phyloP scores from a whole-genome alignment of 2,888 invertebrate genomes.

The Crioceris asparagi region DNA sequence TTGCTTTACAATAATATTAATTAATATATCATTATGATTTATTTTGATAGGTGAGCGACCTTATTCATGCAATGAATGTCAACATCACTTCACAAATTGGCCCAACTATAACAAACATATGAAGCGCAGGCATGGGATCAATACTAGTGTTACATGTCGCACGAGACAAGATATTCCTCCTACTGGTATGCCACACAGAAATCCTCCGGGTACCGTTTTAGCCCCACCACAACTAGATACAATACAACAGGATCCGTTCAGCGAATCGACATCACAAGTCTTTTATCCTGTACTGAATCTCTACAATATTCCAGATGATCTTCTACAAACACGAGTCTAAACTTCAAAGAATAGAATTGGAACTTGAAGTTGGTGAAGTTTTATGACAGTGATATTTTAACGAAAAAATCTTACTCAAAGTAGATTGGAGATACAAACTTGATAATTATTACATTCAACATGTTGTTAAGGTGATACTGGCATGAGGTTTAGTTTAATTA shows the following conservation, averaged over 20 bases:
- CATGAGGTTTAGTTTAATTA: too few relatives aligned
- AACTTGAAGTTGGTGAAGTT: too few relatives aligned
- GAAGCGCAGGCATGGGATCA: constrained; percentile 58
- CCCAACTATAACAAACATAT: constrained; percentile 76
- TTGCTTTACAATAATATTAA: not conserved
- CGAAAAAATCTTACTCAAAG: too few relatives aligned
- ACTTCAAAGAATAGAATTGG: too few relatives aligned
- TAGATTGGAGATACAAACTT: too few relatives aligned
- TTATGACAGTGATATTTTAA: too few relatives aligned
- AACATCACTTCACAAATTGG: constrained; percentile 69
- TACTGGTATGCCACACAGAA: constrained; percentile 36
- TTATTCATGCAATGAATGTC: constrained; percentile 61
- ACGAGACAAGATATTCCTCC: constrained; percentile 38
- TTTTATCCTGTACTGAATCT: constrained; percentile 34
- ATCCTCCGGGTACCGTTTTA: constrained; percentile 37
- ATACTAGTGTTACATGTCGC: constrained; percentile 37
- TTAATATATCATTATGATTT: not conserved
- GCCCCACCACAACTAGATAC: constrained; percentile 32
- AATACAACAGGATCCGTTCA: constrained; percentile 23
- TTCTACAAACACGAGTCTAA: constrained; percentile 26
- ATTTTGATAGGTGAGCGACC: constrained; percentile 44
- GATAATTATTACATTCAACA: too few relatives aligned
- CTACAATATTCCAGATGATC: constrained; percentile 33
- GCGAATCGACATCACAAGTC: constrained; percentile 22
- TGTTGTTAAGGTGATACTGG: too few relatives aligned